These are phyloP conservation scores for Triplophysa tibetana DNA, from an alignment of 2,113 vertebrate species.

Conservation along the genomic window DNA sequence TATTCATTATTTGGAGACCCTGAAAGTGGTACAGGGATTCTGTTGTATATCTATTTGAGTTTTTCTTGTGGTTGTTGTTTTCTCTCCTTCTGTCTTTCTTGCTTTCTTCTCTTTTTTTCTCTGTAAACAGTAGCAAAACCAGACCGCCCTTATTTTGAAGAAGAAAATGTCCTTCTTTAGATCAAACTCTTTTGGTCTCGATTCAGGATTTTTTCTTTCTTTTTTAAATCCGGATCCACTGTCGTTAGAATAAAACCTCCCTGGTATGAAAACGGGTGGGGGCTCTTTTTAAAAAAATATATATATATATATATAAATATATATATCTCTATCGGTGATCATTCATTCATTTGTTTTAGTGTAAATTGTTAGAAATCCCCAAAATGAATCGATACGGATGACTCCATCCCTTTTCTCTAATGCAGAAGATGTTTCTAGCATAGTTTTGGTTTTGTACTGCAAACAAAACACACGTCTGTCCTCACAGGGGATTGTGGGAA, in stretches of 20 bases:
- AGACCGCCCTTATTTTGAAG: constrained; percentile 73
- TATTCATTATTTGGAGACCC: constrained; percentile 85
- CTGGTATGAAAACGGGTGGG: constrained; percentile 69
- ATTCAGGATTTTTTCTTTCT: constrained; percentile 76
- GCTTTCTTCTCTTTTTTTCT: constrained; percentile 97
- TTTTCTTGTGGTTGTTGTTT: constrained; percentile 82
- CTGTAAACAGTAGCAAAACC: constrained; percentile 94
- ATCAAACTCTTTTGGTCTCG: constrained; percentile 76
- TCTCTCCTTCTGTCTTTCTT: constrained; percentile 80
- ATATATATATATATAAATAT: too few relatives aligned
- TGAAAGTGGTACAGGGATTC: constrained; percentile 74
- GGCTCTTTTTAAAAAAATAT: constrained; percentile 71
- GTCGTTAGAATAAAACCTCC: constrained; percentile 79
- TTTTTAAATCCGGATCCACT: constrained; percentile 83
- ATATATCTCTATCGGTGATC: constrained; percentile 63
- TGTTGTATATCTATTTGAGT: constrained; percentile 77
- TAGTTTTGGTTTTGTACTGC: constrained; percentile 93
- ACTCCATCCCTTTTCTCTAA: constrained; percentile 77
- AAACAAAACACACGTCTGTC: constrained; percentile 95
- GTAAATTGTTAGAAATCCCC: constrained; percentile 83
- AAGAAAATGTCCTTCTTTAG: constrained; percentile 79
- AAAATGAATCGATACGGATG: constrained; percentile 84
- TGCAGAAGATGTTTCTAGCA: constrained; percentile 80
- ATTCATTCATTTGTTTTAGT: constrained; percentile 84
- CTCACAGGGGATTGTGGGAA: constrained; percentile 88